Percentiles rank a stretch among this genome's conserved stretches.
These are phyloP conservation scores for Centropus unirufus DNA, from an alignment of 2,113 vertebrate genomes.

Conservation along the genomic window DNA sequence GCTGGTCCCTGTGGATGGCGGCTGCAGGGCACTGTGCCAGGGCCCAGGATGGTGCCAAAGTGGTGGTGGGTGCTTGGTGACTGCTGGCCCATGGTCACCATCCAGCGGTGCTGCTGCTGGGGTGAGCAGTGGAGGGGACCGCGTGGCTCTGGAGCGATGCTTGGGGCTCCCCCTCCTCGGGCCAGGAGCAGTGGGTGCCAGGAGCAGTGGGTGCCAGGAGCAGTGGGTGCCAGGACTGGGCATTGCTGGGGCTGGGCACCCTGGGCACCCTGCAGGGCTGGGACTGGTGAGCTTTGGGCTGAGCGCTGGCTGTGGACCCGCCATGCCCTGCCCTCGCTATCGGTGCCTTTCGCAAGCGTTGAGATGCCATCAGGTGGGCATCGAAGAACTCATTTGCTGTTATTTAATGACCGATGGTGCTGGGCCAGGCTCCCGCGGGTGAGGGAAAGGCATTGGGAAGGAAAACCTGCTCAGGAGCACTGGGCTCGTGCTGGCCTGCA, in stretches of 20 bases:
- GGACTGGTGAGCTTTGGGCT: background rate
- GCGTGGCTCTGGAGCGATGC: fast-evolving
- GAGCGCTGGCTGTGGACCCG: background rate
- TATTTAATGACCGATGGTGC: background rate
- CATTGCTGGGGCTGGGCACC: background rate
- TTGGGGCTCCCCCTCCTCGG: fast-evolving
- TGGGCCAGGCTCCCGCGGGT: background rate
- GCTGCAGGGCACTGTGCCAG: fast-evolving
- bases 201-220: background rate
- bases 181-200: background rate
- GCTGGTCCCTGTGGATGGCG: fast-evolving
- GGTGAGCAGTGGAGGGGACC: background rate
- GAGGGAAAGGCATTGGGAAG: background rate
- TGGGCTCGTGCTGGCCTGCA: fast-evolving
- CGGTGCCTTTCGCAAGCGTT: background rate
- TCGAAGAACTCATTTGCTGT: background rate
- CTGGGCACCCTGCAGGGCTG: background rate
- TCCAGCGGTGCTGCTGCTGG: fast-evolving
- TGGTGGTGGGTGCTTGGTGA: background rate
- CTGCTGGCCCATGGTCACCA: background rate
- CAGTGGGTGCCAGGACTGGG: background rate
- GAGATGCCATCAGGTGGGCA: background rate
- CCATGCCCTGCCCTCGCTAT: background rate
- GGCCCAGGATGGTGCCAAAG: fast-evolving
- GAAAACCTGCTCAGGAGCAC: background rate